Evolutionary conservation across 2,113 vertebrate genomes (phyloP).

Genomic region (Apteryx mantelli): DNA sequence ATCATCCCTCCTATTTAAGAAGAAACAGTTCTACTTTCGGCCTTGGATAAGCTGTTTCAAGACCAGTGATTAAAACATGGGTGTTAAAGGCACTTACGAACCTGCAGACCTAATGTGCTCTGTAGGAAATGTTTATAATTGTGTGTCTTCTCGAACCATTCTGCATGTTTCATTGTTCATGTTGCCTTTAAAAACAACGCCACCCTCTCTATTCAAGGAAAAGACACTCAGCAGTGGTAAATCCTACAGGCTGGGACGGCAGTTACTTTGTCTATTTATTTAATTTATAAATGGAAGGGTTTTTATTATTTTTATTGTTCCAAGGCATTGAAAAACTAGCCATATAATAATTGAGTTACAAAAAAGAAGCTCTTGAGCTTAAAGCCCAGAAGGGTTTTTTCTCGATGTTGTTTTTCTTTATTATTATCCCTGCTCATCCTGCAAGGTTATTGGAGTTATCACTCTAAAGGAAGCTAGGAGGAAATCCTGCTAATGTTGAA

Average conservation of each 20-base stretch:
- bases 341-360: background rate
- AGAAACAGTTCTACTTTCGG: background rate
- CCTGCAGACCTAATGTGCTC: background rate
- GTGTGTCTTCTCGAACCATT: background rate
- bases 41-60: background rate
- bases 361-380: background rate
- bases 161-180: background rate
- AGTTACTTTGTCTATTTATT: background rate
- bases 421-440: background rate
- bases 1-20: background rate
- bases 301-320: background rate
- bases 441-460: background rate
- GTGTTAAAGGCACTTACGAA: background rate
- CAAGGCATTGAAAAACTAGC: background rate
- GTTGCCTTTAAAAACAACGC: background rate
- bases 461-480: background rate
- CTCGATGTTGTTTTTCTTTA: background rate
- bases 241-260: background rate
- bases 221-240: background rate
- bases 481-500: background rate
- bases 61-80: background rate
- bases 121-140: conserved; percentile 9
- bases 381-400: background rate
- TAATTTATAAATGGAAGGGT: background rate
- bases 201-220: background rate